These are phyloP conservation scores for Nephotettix cincticeps DNA, from an alignment of 1,140 invertebrate species.

Conservation along the genomic window DNA sequence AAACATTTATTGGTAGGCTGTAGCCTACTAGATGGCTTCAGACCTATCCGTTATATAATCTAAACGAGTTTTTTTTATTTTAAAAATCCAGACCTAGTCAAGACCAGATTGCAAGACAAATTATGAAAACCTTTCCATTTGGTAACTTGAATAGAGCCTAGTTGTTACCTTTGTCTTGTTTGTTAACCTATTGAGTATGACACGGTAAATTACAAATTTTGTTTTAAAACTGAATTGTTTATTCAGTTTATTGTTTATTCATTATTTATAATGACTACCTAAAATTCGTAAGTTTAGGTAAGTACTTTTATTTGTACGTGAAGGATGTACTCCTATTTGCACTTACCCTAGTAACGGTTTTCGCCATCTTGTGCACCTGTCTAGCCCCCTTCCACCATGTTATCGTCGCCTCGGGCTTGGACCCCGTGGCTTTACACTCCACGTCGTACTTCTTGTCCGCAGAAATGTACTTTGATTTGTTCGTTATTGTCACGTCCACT, in stretches of 20 bases:
- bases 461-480: slow-evolving; percentile 73
- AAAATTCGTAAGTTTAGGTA: not conserved
- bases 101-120: no score
- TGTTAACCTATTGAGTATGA: no score
- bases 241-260: not conserved
- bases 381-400: slow-evolving; percentile 82
- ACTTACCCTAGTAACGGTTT: slow-evolving; percentile 62
- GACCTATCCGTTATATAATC: no score
- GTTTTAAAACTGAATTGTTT: not conserved
- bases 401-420: slow-evolving; percentile 76
- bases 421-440: slow-evolving; percentile 78
- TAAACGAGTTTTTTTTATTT: no score
- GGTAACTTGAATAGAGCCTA: no score
- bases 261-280: not conserved
- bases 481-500: slow-evolving; percentile 72
- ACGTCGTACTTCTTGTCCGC: slow-evolving; percentile 80
- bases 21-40: no score
- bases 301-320: not conserved
- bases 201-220: no score
- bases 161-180: no score
- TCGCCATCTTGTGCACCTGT: slow-evolving; percentile 71
- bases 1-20: no score
- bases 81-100: no score
- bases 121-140: no score
- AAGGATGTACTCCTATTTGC: not conserved